Conservation (phyloP, 2,113 vertebrate genomes). For the Nettapus auritus region DNA sequence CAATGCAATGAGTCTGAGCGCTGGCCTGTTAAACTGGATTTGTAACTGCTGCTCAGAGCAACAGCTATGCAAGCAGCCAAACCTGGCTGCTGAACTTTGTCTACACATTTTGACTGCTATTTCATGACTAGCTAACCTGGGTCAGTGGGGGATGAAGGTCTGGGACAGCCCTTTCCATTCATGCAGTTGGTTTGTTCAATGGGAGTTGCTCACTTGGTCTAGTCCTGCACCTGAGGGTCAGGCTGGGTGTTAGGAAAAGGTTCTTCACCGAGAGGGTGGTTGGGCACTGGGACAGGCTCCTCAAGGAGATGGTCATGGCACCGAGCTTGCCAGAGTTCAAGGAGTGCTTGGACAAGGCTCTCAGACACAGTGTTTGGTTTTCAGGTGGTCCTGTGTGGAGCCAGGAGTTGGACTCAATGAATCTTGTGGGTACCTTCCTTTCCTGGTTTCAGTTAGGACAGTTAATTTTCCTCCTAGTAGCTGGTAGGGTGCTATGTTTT, state of each 20-base stretch:
- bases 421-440: background rate
- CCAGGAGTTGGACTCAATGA: background rate
- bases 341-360: background rate
- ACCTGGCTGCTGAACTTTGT: background rate
- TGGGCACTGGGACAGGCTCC: background rate
- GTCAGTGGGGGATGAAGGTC: background rate
- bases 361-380: background rate
- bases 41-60: constrained; percentile 43
- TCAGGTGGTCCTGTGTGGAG: too few species aligned
- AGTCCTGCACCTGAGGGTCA: background rate
- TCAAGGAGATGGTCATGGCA: background rate
- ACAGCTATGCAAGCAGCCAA: background rate
- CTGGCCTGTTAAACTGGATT: constrained; percentile 60
- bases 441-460: too few species aligned
- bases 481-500: too few species aligned
- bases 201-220: background rate
- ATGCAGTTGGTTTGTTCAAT: rapidly evolving
- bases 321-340: background rate
- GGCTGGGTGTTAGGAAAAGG: background rate
- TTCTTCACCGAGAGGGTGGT: background rate
- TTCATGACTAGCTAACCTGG: rapidly evolving
- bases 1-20: constrained; percentile 43
- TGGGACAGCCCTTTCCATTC: background rate
- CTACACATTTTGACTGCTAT: background rate
- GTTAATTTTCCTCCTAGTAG: too few species aligned